Conservation (phyloP, 1,140 invertebrate genomes). For the Bradysia coprophila region DNA sequence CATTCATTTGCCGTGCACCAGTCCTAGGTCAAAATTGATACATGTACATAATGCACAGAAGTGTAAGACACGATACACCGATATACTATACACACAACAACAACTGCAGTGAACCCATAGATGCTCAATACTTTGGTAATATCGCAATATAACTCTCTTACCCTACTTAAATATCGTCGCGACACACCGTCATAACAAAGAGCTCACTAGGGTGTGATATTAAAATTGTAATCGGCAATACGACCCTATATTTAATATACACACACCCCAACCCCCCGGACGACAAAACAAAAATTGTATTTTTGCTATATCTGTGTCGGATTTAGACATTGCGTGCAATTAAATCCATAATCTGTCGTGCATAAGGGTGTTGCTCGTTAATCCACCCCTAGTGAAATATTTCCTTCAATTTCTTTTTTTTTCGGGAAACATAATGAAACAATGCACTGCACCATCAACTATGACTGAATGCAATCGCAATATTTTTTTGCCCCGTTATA, state of each 20-base stretch:
- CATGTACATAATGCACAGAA: too few species aligned
- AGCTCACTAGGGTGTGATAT: neutral
- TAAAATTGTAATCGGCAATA: neutral
- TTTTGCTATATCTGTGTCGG: neutral
- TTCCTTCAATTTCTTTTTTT: neutral
- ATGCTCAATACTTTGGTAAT: too few species aligned
- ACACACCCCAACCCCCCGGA: too few species aligned
- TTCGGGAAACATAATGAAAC: neutral
- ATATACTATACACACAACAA: too few species aligned
- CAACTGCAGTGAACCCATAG: too few species aligned
- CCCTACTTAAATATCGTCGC: neutral
- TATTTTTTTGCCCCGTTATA: too few species aligned
- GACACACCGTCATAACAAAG: neutral
- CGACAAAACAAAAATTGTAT: neutral
- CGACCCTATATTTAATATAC: too few species aligned
- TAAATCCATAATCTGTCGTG: neutral
- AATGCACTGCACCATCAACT: too few species aligned
- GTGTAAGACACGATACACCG: too few species aligned
- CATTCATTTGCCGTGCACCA: neutral
- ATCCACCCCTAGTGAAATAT: neutral
- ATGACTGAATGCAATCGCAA: too few species aligned
- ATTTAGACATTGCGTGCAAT: neutral
- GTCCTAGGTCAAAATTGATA: neutral
- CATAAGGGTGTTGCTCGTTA: constrained; percentile 1
- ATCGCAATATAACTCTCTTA: neutral